Evolutionary conservation across 2,797 vertebrate genomes (phyloP).

Genomic region (Cryptoprocta ferox): DNA sequence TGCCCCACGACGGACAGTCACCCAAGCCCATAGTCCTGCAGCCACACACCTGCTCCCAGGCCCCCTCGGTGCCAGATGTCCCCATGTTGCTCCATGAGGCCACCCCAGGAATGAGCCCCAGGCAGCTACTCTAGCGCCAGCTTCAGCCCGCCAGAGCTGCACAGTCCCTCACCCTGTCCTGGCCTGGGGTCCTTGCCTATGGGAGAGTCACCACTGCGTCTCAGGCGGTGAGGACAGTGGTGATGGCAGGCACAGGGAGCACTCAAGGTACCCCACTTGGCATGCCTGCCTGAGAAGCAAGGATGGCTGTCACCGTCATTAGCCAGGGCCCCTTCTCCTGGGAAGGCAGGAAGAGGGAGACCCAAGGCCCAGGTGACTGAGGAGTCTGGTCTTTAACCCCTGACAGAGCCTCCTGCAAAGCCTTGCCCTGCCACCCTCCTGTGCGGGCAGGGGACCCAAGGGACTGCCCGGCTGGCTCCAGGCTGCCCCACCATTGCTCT

Average conservation of each 20-base stretch:
- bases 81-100: too few relatives aligned
- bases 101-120: not conserved
- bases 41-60: not conserved
- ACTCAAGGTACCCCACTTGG: not conserved
- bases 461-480: too few relatives aligned
- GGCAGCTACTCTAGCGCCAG: fast-evolving
- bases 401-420: not conserved
- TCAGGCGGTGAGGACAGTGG: not conserved
- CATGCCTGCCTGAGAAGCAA: too few relatives aligned
- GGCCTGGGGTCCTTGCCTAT: not conserved
- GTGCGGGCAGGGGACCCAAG: not conserved
- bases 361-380: not conserved
- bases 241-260: not conserved
- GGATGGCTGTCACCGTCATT: not conserved
- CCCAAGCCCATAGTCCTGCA: not conserved
- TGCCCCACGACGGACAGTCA: not conserved
- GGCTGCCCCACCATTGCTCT: slow-evolving; percentile 83
- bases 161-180: not conserved
- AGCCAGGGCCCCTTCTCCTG: not conserved
- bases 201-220: not conserved
- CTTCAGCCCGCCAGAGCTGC: not conserved
- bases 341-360: not conserved
- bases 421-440: too few relatives aligned
- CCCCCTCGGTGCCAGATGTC: not conserved
- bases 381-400: not conserved